Evolutionary conservation across 2,888 invertebrate species (phyloP).

Genomic region (Xiphydria camelus): DNA sequence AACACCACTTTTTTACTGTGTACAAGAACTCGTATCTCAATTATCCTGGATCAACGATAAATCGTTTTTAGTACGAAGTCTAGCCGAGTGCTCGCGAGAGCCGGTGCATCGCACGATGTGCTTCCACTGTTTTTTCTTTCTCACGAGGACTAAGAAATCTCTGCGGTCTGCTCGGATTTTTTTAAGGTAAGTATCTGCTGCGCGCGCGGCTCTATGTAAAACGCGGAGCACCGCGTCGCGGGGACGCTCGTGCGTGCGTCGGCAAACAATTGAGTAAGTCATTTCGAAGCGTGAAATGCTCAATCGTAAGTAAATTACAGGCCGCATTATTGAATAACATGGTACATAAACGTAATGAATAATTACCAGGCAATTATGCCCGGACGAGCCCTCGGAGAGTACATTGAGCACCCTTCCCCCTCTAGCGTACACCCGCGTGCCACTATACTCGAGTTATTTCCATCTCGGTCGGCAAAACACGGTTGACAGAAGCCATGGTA

Average conservation of each 20-base stretch:
- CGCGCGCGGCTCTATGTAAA: not conserved
- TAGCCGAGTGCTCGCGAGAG: too few species aligned
- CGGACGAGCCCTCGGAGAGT: not conserved
- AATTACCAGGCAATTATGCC: slow-evolving; percentile 32
- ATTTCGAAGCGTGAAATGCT: slow-evolving; percentile 37
- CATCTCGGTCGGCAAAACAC: slow-evolving; percentile 19
- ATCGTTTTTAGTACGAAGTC: too few species aligned
- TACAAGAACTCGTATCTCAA: too few species aligned
- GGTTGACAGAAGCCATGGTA: not conserved
- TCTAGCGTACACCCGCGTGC: too few species aligned
- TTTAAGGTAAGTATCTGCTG: not conserved
- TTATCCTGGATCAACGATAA: too few species aligned
- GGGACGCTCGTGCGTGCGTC: not conserved
- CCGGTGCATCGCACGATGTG: too few species aligned
- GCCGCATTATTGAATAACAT: slow-evolving; percentile 30
- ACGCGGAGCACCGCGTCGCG: too few species aligned
- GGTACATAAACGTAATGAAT: slow-evolving; percentile 31
- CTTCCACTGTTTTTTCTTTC: too few species aligned
- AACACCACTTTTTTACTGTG: too few species aligned
- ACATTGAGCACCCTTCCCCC: too few species aligned
- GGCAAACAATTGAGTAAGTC: slow-evolving; percentile 27
- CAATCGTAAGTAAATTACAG: slow-evolving; percentile 33
- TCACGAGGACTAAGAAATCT: too few species aligned
- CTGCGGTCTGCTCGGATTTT: too few species aligned
- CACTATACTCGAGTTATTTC: slow-evolving; percentile 16